Base-by-base conservation (phyloP, 2,797 vertebrate genomes). In the Chiroxiphia lanceolata region DNA sequence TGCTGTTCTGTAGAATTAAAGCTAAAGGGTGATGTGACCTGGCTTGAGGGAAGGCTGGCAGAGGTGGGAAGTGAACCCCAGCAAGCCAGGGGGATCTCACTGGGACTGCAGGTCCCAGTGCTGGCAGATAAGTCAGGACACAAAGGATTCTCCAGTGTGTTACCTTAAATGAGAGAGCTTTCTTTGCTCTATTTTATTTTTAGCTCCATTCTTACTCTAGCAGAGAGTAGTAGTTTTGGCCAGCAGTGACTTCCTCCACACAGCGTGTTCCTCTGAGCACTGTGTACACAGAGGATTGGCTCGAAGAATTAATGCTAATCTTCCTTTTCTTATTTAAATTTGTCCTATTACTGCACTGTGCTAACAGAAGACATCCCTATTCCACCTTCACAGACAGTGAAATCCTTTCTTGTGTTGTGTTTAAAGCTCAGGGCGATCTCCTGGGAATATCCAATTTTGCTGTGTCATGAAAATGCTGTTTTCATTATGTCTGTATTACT, bases 361-460 rank as follows among this genome's bases (percentile, higher is more conserved):
- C 61, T 67, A 70, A 48, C 47, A 51, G 78, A 65, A 71, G 78
- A 23, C 65, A 38, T 54, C 89, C 83, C 42, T 42, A 8, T 36
- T 47, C 77, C 54, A 83, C 93, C 90, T 84, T 90, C 70, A 45
- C 79, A 87, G 77, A 21, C 5, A 9, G 42, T 20, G 54, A 71
- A 91, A 87, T 77, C 64, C 76, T 79, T 89, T 45, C 69, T 80
- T 81, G 54, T 15, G 38, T 80, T 48, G 33, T 80, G 91, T 64
- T 82, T 57, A 82, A 87, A 94, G 93, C 86, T 94, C 78, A 54
- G 88, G 91, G 94, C 6, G 1, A 59, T 87, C 93, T 92, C 91
- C 68, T 72, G 89, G 93, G 77, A 93, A 94, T 92, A 92, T 78
- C 93, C 68, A 59, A 29, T 93, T 87, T 71, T 94, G 90, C 90